These are phyloP conservation scores for Psittacula derbiana DNA, from an alignment of 2,797 vertebrate genomes.

Conservation along the genomic window DNA sequence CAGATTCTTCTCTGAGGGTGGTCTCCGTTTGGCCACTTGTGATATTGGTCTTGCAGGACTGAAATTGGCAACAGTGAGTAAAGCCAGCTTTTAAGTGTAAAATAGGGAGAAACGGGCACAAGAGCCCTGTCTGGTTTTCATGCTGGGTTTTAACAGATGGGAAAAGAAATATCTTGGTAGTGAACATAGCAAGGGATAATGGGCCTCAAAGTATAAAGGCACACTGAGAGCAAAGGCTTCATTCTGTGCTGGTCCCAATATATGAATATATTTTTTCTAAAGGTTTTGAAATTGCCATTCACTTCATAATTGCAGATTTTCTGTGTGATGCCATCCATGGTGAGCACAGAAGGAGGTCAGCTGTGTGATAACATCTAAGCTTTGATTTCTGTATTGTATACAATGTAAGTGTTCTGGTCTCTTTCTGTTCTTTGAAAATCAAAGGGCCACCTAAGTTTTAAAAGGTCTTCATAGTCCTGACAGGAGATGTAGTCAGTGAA, in stretches of 20 bases:
- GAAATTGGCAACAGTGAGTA: not conserved
- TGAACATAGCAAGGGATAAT: not conserved
- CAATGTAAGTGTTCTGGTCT: not conserved
- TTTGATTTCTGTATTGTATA: slow-evolving; percentile 14
- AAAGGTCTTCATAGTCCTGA: not conserved
- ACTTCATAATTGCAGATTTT: not conserved
- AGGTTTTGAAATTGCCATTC: not conserved
- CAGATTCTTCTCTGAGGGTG: not conserved
- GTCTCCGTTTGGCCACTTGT: not conserved
- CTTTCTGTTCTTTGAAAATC: slow-evolving; percentile 16
- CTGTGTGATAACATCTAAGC: not conserved
- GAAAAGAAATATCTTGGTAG: not conserved
- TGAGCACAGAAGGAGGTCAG: not conserved
- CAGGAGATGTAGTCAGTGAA: not conserved
- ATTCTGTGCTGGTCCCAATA: not conserved
- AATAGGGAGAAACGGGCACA: not conserved
- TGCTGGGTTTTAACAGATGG: not conserved
- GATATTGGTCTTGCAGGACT: not conserved
- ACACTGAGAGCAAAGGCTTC: not conserved
- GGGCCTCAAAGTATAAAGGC: not conserved
- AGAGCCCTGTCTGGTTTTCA: not conserved
- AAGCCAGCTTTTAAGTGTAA: not conserved
- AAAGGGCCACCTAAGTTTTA: slow-evolving; percentile 1
- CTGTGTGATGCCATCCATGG: not conserved
- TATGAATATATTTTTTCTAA: not conserved